phyloP scores from a whole-genome alignment of 1,140 invertebrate genomes.

The Macrosteles quadrilineatus region DNA sequence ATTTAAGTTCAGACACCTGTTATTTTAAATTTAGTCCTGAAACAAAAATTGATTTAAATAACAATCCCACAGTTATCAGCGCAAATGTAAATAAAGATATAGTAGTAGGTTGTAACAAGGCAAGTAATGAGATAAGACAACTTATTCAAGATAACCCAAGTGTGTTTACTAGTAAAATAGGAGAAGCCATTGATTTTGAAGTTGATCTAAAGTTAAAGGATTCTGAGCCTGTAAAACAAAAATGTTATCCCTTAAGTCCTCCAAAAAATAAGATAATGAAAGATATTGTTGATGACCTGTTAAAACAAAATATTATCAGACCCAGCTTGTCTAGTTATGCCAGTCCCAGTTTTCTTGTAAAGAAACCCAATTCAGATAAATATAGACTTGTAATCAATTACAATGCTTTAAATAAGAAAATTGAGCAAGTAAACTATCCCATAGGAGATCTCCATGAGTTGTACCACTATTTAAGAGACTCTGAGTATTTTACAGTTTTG shows the following conservation, averaged over 20 bases:
- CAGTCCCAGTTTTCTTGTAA: neutral
- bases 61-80: no score
- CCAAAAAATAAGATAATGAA: neutral
- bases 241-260: neutral
- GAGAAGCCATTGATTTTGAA: neutral
- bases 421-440: neutral
- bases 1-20: neutral
- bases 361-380: neutral
- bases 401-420: neutral
- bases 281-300: neutral
- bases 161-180: constrained; percentile 2
- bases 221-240: neutral
- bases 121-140: neutral
- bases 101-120: neutral
- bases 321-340: neutral
- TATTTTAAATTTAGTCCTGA: neutral
- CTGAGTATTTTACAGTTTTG: neutral
- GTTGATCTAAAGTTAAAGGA: neutral
- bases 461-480: neutral
- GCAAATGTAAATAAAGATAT: neutral
- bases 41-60: neutral
- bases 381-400: constrained; percentile 3
- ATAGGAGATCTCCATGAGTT: neutral
- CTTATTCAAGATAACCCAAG: neutral
- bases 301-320: neutral